phyloP scores from a whole-genome alignment of 2,797 vertebrate genomes.

The Discoglossus pictus region DNA sequence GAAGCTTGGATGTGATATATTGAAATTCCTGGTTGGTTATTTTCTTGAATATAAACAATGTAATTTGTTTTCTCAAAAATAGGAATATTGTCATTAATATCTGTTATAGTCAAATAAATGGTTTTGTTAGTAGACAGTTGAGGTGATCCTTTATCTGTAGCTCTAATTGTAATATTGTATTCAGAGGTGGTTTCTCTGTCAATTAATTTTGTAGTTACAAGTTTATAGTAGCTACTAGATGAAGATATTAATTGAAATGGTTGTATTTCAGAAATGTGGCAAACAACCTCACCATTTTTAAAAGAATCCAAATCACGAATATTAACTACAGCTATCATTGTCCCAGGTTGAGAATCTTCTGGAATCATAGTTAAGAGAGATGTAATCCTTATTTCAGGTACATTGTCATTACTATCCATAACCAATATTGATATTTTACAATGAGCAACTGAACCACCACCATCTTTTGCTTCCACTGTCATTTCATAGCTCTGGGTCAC shows the following conservation, averaged over 20 bases:
- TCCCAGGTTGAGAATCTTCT: constrained; percentile 51
- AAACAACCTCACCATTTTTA: constrained; percentile 52
- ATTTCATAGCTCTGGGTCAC: constrained; percentile 68
- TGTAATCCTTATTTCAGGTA: constrained; percentile 67
- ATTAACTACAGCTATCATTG: constrained; percentile 57
- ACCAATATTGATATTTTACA: constrained; percentile 53
- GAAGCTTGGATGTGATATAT: constrained; percentile 59
- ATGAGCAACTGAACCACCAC: constrained; percentile 41
- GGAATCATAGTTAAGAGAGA: constrained; percentile 63
- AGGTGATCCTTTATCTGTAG: constrained; percentile 63
- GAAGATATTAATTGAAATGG: constrained; percentile 56
- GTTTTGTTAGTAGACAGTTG: constrained; percentile 62
- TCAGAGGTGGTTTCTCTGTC: constrained; percentile 57
- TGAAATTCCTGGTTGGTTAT: constrained; percentile 63
- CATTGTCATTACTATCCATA: constrained; percentile 61
- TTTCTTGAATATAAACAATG: constrained; percentile 67
- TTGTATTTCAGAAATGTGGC: constrained; percentile 31
- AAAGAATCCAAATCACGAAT: constrained; percentile 58
- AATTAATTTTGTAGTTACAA: constrained; percentile 49
- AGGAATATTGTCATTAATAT: constrained; percentile 68
- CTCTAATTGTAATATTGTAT: constrained; percentile 68
- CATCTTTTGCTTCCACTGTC: constrained; percentile 71
- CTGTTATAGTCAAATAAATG: constrained; percentile 56
- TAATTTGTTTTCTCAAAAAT: constrained; percentile 64
- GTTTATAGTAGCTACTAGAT: constrained; percentile 56